Conservation (phyloP, 2,113 vertebrate genomes). For the Melanerpes aurifrons region DNA sequence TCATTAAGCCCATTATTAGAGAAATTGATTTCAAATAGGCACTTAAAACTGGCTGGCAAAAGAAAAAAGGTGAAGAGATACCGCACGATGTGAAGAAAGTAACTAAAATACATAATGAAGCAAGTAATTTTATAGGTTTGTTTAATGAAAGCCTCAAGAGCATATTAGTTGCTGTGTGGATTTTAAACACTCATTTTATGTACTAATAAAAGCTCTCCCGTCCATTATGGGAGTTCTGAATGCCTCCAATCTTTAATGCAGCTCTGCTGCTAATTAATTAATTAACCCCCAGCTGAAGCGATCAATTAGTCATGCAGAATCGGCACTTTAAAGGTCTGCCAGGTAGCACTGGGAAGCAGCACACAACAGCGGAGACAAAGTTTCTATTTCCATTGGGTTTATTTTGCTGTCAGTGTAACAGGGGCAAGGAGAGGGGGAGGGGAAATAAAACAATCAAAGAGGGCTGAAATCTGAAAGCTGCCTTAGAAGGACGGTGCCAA, state of each 20-base stretch:
- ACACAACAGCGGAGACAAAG: constrained; percentile 22
- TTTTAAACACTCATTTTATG: constrained; percentile 87
- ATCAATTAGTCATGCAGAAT: constrained; percentile 85
- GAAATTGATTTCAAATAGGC: constrained; percentile 99
- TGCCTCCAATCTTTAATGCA: constrained; percentile 78
- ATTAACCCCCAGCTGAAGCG: constrained; percentile 85
- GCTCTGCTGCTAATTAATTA: constrained; percentile 91
- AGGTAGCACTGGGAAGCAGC: constrained; percentile 29
- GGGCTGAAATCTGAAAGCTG: constrained; percentile 5
- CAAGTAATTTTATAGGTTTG: constrained; percentile 98
- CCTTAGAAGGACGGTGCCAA: neutral
- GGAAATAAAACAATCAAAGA: neutral
- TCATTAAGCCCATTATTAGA: constrained; percentile 99
- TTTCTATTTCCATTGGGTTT: constrained; percentile 41
- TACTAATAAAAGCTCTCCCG: constrained; percentile 79
- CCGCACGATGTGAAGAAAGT: constrained; percentile 84
- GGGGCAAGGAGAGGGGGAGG: too few relatives aligned
- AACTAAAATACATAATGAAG: constrained; percentile 98
- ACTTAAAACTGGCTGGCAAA: constrained; percentile 91
- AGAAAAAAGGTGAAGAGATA: constrained; percentile 84
- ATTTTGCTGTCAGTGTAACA: neutral
- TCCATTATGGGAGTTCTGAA: constrained; percentile 79
- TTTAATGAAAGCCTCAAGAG: constrained; percentile 97
- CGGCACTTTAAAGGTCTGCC: constrained; percentile 73
- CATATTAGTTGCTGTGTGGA: constrained; percentile 79